Conservation (phyloP, 1,140 invertebrate species). For the Drosophila orosa region DNA sequence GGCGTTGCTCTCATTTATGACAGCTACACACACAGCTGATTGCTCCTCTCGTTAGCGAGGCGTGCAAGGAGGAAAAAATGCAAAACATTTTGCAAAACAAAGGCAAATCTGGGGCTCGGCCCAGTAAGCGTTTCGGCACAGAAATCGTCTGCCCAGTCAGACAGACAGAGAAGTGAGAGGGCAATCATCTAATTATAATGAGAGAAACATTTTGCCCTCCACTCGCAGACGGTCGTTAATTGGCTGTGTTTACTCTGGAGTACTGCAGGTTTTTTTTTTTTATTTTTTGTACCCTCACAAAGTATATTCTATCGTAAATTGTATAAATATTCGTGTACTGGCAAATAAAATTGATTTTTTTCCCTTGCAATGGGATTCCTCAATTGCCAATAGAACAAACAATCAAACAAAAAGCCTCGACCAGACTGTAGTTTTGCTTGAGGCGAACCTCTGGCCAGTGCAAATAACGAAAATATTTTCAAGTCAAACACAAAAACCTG, state of each 20-base stretch:
- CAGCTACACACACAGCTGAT: slow-evolving; percentile 49
- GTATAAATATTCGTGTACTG: slow-evolving; percentile 19
- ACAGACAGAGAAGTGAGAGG: slow-evolving; percentile 16
- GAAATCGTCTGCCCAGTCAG: slow-evolving; percentile 7
- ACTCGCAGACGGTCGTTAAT: slow-evolving; percentile 31
- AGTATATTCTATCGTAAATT: slow-evolving; percentile 7
- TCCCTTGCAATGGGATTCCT: slow-evolving; percentile 10
- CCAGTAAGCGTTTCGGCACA: slow-evolving; percentile 26
- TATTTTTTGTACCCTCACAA: too few relatives aligned
- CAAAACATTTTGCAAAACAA: slow-evolving; percentile 40
- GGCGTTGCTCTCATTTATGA: slow-evolving; percentile 13
- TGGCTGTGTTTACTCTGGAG: slow-evolving; percentile 29
- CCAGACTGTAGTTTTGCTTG: slow-evolving; percentile 26
- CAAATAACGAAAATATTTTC: slow-evolving; percentile 44
- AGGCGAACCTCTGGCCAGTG: slow-evolving; percentile 18
- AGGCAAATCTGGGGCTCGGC: slow-evolving; percentile 38
- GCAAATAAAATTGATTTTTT: slow-evolving; percentile 45
- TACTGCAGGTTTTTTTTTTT: slow-evolving; percentile 8
- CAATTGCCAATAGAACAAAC: slow-evolving; percentile 49
- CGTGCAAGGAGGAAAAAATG: slow-evolving; percentile 33
- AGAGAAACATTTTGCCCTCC: slow-evolving; percentile 53
- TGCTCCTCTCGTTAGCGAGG: slow-evolving; percentile 43
- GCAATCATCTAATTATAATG: slow-evolving; percentile 62
- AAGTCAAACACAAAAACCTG: slow-evolving; percentile 26
- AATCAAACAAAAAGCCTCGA: slow-evolving; percentile 14